phyloP scores from a whole-genome alignment of 2,113 vertebrate species.

The Cinclus cinclus region DNA sequence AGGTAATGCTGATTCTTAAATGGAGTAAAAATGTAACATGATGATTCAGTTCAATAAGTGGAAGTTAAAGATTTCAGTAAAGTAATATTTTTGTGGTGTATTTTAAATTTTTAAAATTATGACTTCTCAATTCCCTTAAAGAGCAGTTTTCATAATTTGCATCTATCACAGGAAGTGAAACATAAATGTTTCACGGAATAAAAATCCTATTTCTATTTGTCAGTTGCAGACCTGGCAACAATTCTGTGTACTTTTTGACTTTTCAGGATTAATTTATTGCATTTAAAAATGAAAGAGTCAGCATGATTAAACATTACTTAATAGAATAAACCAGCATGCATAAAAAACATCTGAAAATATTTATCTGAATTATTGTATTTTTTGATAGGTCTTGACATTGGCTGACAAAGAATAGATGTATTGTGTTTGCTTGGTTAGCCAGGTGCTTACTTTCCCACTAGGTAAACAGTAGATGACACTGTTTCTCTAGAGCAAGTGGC shows the following conservation, averaged over 20 bases:
- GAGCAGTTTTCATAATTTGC: neutral
- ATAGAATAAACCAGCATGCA: neutral
- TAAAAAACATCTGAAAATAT: conserved; percentile 12
- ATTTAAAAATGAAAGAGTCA: conserved; percentile 26
- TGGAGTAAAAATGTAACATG: neutral
- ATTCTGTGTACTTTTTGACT: neutral
- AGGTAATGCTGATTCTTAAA: neutral
- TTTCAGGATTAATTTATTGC: conserved; percentile 12
- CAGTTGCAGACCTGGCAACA: neutral
- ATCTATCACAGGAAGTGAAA: neutral
- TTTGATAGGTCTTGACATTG: neutral
- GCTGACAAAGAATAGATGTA: neutral
- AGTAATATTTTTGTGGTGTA: neutral
- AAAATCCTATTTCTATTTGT: neutral
- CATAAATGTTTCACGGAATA: neutral
- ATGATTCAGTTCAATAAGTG: neutral
- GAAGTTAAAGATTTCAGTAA: neutral
- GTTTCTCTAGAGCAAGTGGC: neutral
- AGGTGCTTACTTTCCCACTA: neutral
- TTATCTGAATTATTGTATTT: neutral
- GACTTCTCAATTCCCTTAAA: neutral
- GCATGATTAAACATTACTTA: neutral
- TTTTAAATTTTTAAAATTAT: neutral
- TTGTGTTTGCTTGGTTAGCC: neutral
- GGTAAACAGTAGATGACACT: neutral